A percentile compares a stretch with the other conserved stretches of the same genome.
phyloP scores from a whole-genome alignment of 37 sponge, comb jelly and placozoan genomes.

The Oscarella lobularis region DNA sequence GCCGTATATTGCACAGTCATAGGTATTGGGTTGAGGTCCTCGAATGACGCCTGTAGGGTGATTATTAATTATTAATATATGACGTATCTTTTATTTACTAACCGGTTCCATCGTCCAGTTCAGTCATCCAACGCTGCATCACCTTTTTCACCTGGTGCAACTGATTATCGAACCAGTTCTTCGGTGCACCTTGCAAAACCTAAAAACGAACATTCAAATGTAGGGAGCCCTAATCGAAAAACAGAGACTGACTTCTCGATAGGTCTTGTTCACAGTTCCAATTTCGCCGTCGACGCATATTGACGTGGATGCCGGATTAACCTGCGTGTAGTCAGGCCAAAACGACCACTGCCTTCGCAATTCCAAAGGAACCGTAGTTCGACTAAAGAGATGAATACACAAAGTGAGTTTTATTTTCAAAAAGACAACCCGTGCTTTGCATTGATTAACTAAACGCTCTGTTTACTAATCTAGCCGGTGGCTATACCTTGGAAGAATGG shows the following conservation, averaged over 20 bases:
- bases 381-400: constrained; percentile 5
- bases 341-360: constrained; percentile 17
- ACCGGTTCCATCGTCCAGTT: constrained; percentile 13
- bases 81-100: too few relatives aligned
- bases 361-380: constrained; percentile 10
- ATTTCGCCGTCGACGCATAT: constrained; percentile 18
- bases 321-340: constrained; percentile 12
- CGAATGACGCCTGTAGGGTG: constrained; percentile 1
- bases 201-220: background rate
- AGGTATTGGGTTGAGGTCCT: constrained; percentile 14
- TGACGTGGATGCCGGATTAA: constrained; percentile 5
- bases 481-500: constrained; percentile 15
- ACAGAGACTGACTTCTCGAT: constrained; percentile 17
- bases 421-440: too few relatives aligned
- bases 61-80: too few relatives aligned
- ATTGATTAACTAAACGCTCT: too few relatives aligned
- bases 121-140: constrained; percentile 14
- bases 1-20: constrained; percentile 13
- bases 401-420: too few relatives aligned
- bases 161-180: constrained; percentile 1
- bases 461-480: too few relatives aligned
- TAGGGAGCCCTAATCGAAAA: too few relatives aligned
- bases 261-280: constrained; percentile 8
- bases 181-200: constrained; percentile 9
- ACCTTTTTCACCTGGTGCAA: constrained; percentile 9